Evolutionary conservation across 2,888 invertebrate genomes (phyloP).

Genomic region (Crioceris asparagi): DNA sequence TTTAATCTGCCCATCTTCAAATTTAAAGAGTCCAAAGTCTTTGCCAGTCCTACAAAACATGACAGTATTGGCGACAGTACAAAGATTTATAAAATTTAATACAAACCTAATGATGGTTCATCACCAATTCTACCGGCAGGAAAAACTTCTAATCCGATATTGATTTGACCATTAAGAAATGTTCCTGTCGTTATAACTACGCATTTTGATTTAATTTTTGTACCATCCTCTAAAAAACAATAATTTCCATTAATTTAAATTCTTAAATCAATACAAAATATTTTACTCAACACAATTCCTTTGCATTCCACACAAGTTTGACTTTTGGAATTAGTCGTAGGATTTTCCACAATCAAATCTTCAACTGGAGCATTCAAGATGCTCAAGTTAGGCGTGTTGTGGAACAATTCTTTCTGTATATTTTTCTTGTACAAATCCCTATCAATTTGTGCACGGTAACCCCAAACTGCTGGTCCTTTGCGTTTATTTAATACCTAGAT

Average conservation of each 20-base stretch:
- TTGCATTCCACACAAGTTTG: conserved; percentile 33
- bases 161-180: conserved; percentile 75
- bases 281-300: conserved; percentile 44
- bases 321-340: conserved; percentile 19
- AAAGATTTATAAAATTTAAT: background rate
- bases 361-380: conserved; percentile 66
- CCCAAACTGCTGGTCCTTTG: conserved; percentile 86
- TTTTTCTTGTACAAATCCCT: conserved; percentile 64
- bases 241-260: background rate
- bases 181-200: conserved; percentile 84
- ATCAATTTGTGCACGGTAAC: conserved; percentile 81
- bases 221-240: conserved; percentile 44
- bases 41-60: conserved; percentile 47
- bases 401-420: conserved; percentile 59
- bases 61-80: conserved; percentile 2
- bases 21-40: conserved; percentile 57
- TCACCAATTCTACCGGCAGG: conserved; percentile 79
- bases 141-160: conserved; percentile 61
- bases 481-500: conserved; percentile 57
- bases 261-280: background rate
- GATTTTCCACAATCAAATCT: conserved; percentile 54
- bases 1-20: conserved; percentile 71
- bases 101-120: conserved; percentile 51
- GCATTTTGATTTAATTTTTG: conserved; percentile 45
- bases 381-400: conserved; percentile 51